Percentiles rank a stretch among this genome's conserved stretches.
Conservation (phyloP, 2,888 invertebrate genomes). For the Priocnemis perturbator region DNA sequence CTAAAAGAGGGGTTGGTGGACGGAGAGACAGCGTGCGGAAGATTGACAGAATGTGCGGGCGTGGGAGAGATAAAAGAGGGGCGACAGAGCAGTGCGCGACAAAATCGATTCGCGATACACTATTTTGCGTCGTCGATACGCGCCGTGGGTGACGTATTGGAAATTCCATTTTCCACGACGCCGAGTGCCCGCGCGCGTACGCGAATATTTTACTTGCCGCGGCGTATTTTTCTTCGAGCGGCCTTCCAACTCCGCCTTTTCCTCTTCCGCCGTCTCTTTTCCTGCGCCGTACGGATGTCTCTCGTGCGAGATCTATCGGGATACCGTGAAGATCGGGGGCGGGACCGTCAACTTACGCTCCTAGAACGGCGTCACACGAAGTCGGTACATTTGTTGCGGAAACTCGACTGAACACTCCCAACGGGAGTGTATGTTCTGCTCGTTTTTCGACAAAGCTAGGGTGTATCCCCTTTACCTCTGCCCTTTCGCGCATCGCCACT, state of each 20-base stretch:
- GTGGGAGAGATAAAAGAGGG: conserved; percentile 40
- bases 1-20: background rate
- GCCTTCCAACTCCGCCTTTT: conserved; percentile 14
- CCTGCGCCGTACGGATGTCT: too few species aligned
- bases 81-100: conserved; percentile 20
- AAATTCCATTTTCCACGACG: conserved; percentile 56
- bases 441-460: too few species aligned
- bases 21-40: background rate
- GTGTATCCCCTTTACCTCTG: too few species aligned
- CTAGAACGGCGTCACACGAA: too few species aligned
- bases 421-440: too few species aligned
- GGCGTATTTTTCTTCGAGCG: conserved; percentile 35
- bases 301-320: too few species aligned
- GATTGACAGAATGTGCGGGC: conserved; percentile 12
- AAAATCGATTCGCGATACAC: conserved; percentile 42
- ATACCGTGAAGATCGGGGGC: too few species aligned
- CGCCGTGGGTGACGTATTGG: conserved; percentile 43
- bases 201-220: conserved; percentile 45
- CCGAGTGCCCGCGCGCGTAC: conserved; percentile 27
- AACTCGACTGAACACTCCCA: too few species aligned
- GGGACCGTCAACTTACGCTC: too few species aligned
- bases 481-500: too few species aligned
- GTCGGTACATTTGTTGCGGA: too few species aligned
- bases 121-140: conserved; percentile 38
- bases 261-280: conserved; percentile 24